A percentile compares a stretch with the other conserved stretches of the same genome.
Evolutionary conservation across 53 echinoderm and acorn worm genomes (phyloP).

Genomic region (Arbacia lixula): DNA sequence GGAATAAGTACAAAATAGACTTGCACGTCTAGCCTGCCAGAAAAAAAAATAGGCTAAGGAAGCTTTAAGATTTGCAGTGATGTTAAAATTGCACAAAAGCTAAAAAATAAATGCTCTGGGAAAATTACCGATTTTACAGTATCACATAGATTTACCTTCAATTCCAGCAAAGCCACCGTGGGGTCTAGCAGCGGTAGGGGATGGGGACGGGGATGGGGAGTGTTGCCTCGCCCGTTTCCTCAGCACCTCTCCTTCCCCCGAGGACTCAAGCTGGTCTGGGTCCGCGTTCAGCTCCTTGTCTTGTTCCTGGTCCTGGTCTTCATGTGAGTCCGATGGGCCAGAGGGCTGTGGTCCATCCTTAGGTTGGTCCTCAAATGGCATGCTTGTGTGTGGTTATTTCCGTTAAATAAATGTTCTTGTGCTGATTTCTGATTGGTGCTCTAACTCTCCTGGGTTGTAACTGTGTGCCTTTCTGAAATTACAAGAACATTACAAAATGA

Average conservation of each 20-base stretch:
- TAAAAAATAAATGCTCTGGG: too few relatives aligned
- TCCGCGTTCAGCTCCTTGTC: constrained; percentile 28
- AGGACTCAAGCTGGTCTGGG: constrained; percentile 66
- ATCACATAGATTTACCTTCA: constrained; percentile 12
- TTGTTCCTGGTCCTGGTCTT: constrained; percentile 1
- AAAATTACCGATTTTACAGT: too few relatives aligned
- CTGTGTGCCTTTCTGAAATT: too few relatives aligned
- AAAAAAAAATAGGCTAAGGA: too few relatives aligned
- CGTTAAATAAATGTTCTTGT: not conserved
- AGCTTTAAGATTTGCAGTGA: too few relatives aligned
- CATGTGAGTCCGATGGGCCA: not conserved
- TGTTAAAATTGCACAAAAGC: too few relatives aligned
- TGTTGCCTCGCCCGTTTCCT: constrained; percentile 75
- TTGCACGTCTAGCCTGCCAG: too few relatives aligned
- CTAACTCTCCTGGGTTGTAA: too few relatives aligned
- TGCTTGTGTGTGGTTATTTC: not conserved
- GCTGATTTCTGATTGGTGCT: too few relatives aligned
- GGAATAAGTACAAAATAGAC: too few relatives aligned
- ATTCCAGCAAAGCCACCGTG: not conserved
- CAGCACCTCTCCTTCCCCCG: constrained; percentile 76
- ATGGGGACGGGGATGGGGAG: constrained; percentile 51
- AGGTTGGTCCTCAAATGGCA: constrained; percentile 68
- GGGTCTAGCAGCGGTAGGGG: not conserved
- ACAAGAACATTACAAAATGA: too few relatives aligned
- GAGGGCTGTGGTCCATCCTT: not conserved